phyloP scores from a whole-genome alignment of 92 coral and sea anemone genomes.

The Micromussa lordhowensis region DNA sequence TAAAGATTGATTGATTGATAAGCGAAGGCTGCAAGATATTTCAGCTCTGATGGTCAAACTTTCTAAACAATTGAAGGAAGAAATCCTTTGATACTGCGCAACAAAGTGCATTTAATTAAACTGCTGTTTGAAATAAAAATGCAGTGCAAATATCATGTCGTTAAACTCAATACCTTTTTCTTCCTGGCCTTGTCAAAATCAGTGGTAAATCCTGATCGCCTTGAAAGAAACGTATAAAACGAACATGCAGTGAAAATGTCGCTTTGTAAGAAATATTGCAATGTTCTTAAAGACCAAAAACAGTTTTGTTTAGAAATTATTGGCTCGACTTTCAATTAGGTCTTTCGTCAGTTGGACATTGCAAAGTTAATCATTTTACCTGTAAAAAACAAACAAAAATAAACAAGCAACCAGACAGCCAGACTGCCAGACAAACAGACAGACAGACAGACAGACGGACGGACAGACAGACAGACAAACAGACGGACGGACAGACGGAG shows the following conservation, averaged over 20 bases:
- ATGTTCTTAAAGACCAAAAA: not conserved
- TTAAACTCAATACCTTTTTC: constrained; percentile 21
- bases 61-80: too few relatives aligned
- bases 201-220: not conserved
- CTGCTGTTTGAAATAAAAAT: too few relatives aligned
- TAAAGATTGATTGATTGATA: too few relatives aligned
- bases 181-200: constrained; percentile 34
- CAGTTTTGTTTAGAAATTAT: not conserved
- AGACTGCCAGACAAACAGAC: too few relatives aligned
- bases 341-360: not conserved
- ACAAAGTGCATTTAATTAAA: too few relatives aligned
- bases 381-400: too few relatives aligned
- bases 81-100: too few relatives aligned
- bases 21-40: too few relatives aligned
- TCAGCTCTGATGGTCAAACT: too few relatives aligned
- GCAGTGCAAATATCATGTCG: not conserved
- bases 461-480: not conserved
- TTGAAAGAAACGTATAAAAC: not conserved
- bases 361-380: too few relatives aligned
- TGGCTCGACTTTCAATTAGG: not conserved
- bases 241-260: not conserved
- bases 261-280: not conserved
- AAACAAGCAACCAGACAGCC: too few relatives aligned
- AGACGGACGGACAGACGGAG: not conserved
- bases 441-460: not conserved